Base-by-base conservation (phyloP, 2,888 invertebrate species). In the Hyppa rectilinea region DNA sequence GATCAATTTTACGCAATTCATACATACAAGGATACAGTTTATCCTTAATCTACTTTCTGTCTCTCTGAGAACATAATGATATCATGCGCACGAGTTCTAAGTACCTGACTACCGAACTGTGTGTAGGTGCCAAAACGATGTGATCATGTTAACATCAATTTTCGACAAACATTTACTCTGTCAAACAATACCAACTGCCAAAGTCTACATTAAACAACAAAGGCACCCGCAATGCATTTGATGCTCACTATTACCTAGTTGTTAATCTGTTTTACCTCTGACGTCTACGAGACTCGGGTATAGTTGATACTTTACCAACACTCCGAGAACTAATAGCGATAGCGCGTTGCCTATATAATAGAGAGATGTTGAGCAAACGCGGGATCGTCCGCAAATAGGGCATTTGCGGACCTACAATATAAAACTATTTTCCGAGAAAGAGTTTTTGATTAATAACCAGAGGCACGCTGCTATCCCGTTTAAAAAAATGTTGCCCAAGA, bases 391-490 rank as follows among this genome's bases (percentile, higher is more conserved):
- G 12, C 26, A 52, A 63, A 71, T 63, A n/a, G n/a, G n/a, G n/a
- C n/a, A n/a, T n/a, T n/a, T 43, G 36, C 50, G 47, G 43, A 50
- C n/a, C 53, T 62, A 43, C 55, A 71, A 71, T 52, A 60, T 34
- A 53, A 71, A 71, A 56, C 47, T n/a, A 60, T 63, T 56, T 55
- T 56, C 60, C 56, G 20, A 38, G 31, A 47, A 75, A 56, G 47
- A 60, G 23, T 20, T 66, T 78, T 75, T 75, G 62, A 78, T 75
- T 70, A 62, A 80, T 75, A 40, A 55, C 65, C 1, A 40, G 20
- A 26, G 47, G 34, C 49, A 43, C 45, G 12, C 17, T 47, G 34
- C n/a, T 61, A 36, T 50, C 29, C 38, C 52, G 4, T 75, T 71
- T 43, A 66, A 66, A 78, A n/a, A 65, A 60, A 75, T 52, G 31